Evolutionary conservation across 2,888 invertebrate species (phyloP).

Genomic region (Ochropleura plecta): DNA sequence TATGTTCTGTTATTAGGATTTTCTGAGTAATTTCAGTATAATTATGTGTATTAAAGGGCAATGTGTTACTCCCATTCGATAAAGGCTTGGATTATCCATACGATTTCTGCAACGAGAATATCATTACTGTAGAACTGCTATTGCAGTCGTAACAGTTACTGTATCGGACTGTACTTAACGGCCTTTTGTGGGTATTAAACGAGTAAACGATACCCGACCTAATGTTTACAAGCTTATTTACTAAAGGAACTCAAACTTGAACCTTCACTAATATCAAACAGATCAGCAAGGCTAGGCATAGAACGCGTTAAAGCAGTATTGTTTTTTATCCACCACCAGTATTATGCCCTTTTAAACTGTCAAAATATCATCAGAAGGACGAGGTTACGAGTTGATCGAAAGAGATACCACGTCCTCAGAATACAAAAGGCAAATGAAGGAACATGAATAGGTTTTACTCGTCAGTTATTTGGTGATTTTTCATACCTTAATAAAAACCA

Average conservation of each 20-base stretch:
- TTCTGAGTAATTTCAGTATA: neutral
- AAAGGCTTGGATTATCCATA: neutral
- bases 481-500: too few species aligned
- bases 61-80: neutral
- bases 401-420: too few species aligned
- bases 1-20: neutral
- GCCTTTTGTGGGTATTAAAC: slow-evolving; percentile 2
- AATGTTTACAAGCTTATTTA: neutral
- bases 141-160: slow-evolving; percentile 4
- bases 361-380: neutral
- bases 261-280: too few species aligned
- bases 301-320: too few species aligned
- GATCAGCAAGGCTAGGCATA: too few species aligned
- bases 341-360: neutral
- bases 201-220: neutral
- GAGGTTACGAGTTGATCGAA: too few species aligned
- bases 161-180: neutral
- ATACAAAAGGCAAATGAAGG: too few species aligned
- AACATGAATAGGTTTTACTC: too few species aligned
- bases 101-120: neutral
- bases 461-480: too few species aligned
- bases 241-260: too few species aligned
- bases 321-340: too few species aligned
- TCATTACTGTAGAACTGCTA: slow-evolving; percentile 1
- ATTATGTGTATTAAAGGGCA: neutral